These are phyloP conservation scores for Pseudachorutes palmiensis DNA, from an alignment of 1,140 invertebrate genomes.

Conservation along the genomic window DNA sequence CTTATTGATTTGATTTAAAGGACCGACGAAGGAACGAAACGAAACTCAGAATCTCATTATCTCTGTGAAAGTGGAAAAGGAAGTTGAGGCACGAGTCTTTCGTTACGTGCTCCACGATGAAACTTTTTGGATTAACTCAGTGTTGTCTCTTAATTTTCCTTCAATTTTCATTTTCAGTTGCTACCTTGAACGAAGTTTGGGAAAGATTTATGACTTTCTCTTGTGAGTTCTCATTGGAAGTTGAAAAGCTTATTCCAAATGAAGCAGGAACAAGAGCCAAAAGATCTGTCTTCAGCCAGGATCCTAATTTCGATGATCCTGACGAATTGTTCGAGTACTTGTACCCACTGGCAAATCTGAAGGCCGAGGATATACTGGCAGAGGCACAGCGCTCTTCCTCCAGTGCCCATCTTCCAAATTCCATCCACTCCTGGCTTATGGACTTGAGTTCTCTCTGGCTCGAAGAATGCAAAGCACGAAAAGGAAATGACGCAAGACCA, in stretches of 20 bases:
- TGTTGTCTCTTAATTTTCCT: too few relatives aligned
- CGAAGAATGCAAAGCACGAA: conserved; percentile 18
- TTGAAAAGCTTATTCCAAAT: not conserved
- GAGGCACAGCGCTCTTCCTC: conserved; percentile 8
- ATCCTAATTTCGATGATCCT: conserved; percentile 20
- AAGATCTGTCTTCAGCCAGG: not conserved
- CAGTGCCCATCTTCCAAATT: not conserved
- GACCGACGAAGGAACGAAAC: too few relatives aligned
- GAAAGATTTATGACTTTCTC: conserved; percentile 8
- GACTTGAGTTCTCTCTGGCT: conserved; percentile 31
- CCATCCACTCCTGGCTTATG: conserved; percentile 25
- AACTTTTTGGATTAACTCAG: too few relatives aligned
- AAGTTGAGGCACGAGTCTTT: too few relatives aligned
- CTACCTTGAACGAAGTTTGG: not conserved
- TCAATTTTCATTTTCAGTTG: not conserved
- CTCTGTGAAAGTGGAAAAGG: too few relatives aligned
- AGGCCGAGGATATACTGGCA: conserved; percentile 4
- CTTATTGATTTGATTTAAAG: not conserved
- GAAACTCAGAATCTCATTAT: too few relatives aligned
- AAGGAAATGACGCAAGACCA: conserved; percentile 1
- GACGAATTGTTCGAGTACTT: conserved; percentile 30
- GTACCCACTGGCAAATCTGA: conserved; percentile 27
- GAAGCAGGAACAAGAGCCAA: not conserved
- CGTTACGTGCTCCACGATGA: too few relatives aligned
- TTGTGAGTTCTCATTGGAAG: not conserved